Base-by-base conservation (phyloP, 2,113 vertebrate genomes). In the Arothron firmamentum region DNA sequence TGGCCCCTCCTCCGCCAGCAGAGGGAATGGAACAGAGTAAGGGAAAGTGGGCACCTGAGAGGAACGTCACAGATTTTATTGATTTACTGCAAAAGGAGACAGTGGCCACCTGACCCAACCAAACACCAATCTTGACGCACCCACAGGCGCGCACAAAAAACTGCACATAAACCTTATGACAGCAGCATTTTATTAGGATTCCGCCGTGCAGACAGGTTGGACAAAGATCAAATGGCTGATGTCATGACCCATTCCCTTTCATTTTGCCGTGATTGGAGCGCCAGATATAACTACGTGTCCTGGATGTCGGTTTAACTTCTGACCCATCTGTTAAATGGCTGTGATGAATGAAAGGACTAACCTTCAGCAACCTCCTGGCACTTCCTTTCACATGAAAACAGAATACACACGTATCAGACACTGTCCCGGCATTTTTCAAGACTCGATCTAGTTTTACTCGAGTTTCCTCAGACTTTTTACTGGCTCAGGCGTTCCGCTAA, bases 271-370 rank as follows among this genome's bases (percentile, higher is more conserved):
- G 63, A 86, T 63, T 61, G 59, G 61, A 73, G 65, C 77, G 72
- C 52, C 41, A 62, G 80, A 85, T 85, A 85, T 85, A 71, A 84
- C 84, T 83, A 75, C 56, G 38, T 19, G 56, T 74, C 75, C 46
- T 60, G 56, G 60, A 79, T 76, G 80, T 84, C 79, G 82, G 79
- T 84, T 85, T 73, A 77, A 83, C 82, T 79, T 83, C 67, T 79
- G 69, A 79, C 79, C 74, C 23, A 52, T 78, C 47, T 34, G 10
- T 72, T 79, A 70, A 75, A 86, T 74, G 62, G 63, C 60, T 4
- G 42, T 65, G 67, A 63, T 65, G 74, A 70, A 80, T 80, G 69
- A 80, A 80, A 85, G 56, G 52, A 64, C 65, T 64, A 63, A 74
- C 60, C 72, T 57, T 72, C 52, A 12, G 38, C 64, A 46, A 70